Percentiles rank a stretch among this genome's conserved stretches.
Evolutionary conservation across 2,888 invertebrate species (phyloP).

Genomic region (Drosophila nr. perissopoda): DNA sequence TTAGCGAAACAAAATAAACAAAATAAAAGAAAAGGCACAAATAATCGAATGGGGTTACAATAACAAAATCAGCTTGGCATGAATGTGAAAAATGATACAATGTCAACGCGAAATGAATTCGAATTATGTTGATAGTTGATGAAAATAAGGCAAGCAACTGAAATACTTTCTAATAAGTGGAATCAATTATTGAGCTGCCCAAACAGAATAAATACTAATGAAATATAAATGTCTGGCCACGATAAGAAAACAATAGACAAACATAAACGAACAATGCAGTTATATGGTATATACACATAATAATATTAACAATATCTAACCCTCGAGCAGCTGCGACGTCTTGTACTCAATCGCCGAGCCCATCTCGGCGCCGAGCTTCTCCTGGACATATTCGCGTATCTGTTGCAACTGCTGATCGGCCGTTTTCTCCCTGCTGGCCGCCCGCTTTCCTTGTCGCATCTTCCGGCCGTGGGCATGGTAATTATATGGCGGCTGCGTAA

Average conservation of each 20-base stretch:
- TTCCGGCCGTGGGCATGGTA: constrained; percentile 82
- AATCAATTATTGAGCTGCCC: not conserved
- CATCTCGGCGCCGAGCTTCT: constrained; percentile 81
- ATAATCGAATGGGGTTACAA: constrained; percentile 30
- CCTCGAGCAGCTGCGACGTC: constrained; percentile 74
- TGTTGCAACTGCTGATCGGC: constrained; percentile 67
- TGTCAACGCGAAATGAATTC: constrained; percentile 38
- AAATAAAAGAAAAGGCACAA: constrained; percentile 18
- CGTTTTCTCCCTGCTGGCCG: constrained; percentile 42
- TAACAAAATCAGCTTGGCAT: constrained; percentile 39
- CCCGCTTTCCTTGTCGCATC: constrained; percentile 53
- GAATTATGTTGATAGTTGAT: constrained; percentile 13
- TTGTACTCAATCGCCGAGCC: constrained; percentile 77
- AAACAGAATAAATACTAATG: constrained; percentile 69
- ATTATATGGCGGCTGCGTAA: constrained; percentile 82
- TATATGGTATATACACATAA: constrained; percentile 24
- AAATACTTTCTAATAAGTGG: not conserved
- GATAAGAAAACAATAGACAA: constrained; percentile 27
- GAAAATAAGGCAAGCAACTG: constrained; percentile 9
- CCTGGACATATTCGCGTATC: constrained; percentile 72
- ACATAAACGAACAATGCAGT: constrained; percentile 24
- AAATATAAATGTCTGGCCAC: constrained; percentile 25
- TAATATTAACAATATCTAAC: constrained; percentile 56
- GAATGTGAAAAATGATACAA: constrained; percentile 27
- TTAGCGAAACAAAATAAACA: constrained; percentile 26